Percentiles rank a stretch among this genome's conserved stretches.
phyloP scores from a whole-genome alignment of 2,113 vertebrate genomes.

The Pseudorasbora parva region DNA sequence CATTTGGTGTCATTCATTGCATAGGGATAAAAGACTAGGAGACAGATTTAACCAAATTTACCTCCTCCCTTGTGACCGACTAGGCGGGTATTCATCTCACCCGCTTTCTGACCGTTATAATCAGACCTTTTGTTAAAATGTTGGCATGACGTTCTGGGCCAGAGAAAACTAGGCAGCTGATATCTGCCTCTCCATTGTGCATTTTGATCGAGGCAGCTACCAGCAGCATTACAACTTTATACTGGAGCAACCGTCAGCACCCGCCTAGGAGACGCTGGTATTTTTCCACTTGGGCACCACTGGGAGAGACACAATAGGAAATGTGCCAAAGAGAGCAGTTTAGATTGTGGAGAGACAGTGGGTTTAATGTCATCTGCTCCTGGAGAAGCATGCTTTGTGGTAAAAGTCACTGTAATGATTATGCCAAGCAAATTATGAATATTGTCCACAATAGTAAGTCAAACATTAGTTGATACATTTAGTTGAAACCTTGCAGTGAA shows the following conservation, averaged over 20 bases:
- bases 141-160: constrained; percentile 49
- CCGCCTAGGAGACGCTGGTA: constrained; percentile 54
- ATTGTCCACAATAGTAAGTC: background rate
- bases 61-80: constrained; percentile 45
- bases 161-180: constrained; percentile 61
- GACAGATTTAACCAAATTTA: constrained; percentile 50
- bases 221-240: constrained; percentile 56
- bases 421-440: background rate
- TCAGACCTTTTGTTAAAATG: constrained; percentile 62
- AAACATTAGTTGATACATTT: background rate
- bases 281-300: constrained; percentile 59
- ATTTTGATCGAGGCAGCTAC: constrained; percentile 47
- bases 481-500: background rate
- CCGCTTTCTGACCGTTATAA: constrained; percentile 54
- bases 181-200: constrained; percentile 63
- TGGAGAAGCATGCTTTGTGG: background rate
- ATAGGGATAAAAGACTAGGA: constrained; percentile 28
- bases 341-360: constrained; percentile 13
- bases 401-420: background rate
- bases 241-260: constrained; percentile 44
- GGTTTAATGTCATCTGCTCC: background rate
- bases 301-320: constrained; percentile 52
- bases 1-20: constrained; percentile 40
- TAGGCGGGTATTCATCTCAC: constrained; percentile 48
- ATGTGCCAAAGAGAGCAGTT: constrained; percentile 24